phyloP scores from a whole-genome alignment of 2,888 invertebrate genomes.

The Chymomyza fuscimana region DNA sequence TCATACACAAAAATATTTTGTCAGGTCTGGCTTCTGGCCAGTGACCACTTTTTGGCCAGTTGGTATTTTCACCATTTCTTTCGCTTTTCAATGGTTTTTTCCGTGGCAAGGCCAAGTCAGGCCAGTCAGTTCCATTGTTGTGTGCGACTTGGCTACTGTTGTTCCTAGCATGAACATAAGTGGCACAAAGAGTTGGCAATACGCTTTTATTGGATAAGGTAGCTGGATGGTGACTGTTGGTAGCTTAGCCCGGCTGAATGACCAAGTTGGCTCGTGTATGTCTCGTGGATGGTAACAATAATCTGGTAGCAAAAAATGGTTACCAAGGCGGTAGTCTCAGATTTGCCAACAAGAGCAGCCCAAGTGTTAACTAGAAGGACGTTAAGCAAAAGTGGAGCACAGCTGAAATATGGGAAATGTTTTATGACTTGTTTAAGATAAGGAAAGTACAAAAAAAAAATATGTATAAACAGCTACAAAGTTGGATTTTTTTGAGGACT shows the following conservation, averaged over 20 bases:
- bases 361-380: conserved; percentile 22
- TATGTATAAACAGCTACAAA: background rate
- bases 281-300: conserved; percentile 35
- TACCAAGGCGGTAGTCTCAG: background rate
- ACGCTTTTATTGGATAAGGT: background rate
- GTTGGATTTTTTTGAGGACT: background rate
- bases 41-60: conserved; percentile 43
- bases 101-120: conserved; percentile 11
- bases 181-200: background rate
- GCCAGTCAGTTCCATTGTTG: conserved; percentile 23
- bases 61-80: conserved; percentile 69
- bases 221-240: background rate
- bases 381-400: background rate
- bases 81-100: conserved; percentile 59
- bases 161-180: background rate
- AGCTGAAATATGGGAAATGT: background rate
- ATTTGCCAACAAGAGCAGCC: conserved; percentile 55
- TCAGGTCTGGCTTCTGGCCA: conserved; percentile 46
- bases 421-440: background rate
- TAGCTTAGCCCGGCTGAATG: background rate
- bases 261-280: conserved; percentile 50
- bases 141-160: conserved; percentile 10
- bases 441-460: background rate
- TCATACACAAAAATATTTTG: conserved; percentile 66
- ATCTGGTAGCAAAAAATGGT: background rate